These are phyloP conservation scores for Hybognathus amarus DNA, from an alignment of 2,797 vertebrate species.

Conservation along the genomic window DNA sequence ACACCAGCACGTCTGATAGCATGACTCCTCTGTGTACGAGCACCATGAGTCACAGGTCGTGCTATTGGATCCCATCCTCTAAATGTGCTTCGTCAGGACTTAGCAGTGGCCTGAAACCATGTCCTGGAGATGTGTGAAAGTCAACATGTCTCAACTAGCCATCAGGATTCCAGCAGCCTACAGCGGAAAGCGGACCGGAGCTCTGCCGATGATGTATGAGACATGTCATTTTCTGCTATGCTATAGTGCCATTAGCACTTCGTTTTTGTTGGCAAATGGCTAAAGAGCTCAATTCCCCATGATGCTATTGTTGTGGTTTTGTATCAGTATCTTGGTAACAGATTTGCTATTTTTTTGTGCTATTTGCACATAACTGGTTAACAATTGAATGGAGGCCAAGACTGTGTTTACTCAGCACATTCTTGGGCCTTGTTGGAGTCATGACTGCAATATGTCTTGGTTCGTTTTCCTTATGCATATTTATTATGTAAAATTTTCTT, in stretches of 20 bases:
- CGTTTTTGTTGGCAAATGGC: slow-evolving; percentile 46
- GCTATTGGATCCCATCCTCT: background rate
- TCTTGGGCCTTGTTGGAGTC: slow-evolving; percentile 36
- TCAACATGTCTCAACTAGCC: slow-evolving; percentile 48
- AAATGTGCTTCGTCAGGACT: slow-evolving; percentile 40
- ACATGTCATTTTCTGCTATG: slow-evolving; percentile 41
- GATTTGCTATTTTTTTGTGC: slow-evolving; percentile 22
- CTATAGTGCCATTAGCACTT: slow-evolving; percentile 49
- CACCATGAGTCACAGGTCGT: slow-evolving; percentile 37
- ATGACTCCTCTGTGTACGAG: slow-evolving; percentile 18
- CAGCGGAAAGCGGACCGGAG: background rate
- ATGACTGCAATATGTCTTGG: slow-evolving; percentile 15
- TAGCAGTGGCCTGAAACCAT: slow-evolving; percentile 24
- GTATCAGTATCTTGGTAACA: slow-evolving; percentile 53
- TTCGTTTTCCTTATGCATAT: slow-evolving; percentile 24
- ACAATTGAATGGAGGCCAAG: slow-evolving; percentile 41
- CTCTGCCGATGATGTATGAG: slow-evolving; percentile 31
- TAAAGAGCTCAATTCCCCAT: slow-evolving; percentile 36
- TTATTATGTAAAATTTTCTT: background rate
- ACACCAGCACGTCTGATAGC: background rate
- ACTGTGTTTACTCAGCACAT: slow-evolving; percentile 40
- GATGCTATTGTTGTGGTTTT: slow-evolving; percentile 51
- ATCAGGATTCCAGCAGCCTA: slow-evolving; percentile 24
- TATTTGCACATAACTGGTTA: slow-evolving; percentile 39
- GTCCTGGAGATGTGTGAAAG: slow-evolving; percentile 39